Evolutionary conservation across 2,113 vertebrate species (phyloP).

Genomic region (Syrmaticus mikado): DNA sequence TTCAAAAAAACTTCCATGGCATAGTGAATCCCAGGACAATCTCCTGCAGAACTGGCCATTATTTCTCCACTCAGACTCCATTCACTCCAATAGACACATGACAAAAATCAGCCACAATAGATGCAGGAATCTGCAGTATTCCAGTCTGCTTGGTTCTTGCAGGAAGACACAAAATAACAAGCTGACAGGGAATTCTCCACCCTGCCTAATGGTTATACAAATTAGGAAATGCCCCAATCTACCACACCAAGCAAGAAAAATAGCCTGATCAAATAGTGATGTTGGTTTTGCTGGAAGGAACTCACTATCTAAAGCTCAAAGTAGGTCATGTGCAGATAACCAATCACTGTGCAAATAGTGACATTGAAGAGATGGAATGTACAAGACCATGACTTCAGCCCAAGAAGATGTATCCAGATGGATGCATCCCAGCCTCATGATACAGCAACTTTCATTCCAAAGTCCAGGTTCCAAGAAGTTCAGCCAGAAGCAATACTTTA

Average conservation of each 20-base stretch:
- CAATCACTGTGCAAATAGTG: background rate
- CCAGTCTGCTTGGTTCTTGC: background rate
- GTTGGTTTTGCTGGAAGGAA: background rate
- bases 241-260: background rate
- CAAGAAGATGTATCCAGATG: background rate
- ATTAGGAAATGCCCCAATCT: background rate
- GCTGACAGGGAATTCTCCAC: background rate
- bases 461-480: background rate
- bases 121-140: background rate
- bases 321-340: background rate
- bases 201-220: background rate
- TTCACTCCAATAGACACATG: background rate
- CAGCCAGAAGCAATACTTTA: background rate
- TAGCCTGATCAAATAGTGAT: background rate
- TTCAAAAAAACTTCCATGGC: background rate
- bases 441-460: background rate
- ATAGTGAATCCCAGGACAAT: constrained; percentile 6
- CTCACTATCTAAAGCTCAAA: background rate
- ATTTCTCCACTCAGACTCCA: background rate
- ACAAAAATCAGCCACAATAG: background rate
- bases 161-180: background rate
- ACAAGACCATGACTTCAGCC: background rate
- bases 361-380: background rate
- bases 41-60: background rate
- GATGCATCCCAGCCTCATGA: background rate